These are phyloP conservation scores for Boleophthalmus pectinirostris DNA, from an alignment of 2,113 vertebrate genomes.

Conservation along the genomic window DNA sequence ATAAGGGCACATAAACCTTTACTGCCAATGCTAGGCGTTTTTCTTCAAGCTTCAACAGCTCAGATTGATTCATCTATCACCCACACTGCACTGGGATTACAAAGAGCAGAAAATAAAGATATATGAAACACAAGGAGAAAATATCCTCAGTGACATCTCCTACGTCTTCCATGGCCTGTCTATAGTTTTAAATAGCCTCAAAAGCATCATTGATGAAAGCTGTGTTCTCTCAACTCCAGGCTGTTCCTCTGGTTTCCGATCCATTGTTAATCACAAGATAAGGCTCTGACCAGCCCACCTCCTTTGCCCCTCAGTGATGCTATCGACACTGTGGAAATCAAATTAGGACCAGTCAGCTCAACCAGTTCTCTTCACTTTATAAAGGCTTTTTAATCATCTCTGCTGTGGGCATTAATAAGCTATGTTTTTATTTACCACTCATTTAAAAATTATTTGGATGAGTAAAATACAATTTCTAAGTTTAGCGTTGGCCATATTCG, in stretches of 20 bases:
- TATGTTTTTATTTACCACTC: neutral
- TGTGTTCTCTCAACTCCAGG: slow-evolving; percentile 26
- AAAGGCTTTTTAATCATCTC: neutral
- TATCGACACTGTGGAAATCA: slow-evolving; percentile 27
- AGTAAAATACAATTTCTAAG: neutral
- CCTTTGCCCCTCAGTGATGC: slow-evolving; percentile 9
- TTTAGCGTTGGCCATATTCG: neutral
- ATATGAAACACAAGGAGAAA: slow-evolving; percentile 41
- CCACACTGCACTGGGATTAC: slow-evolving; percentile 36
- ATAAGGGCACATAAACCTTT: slow-evolving; percentile 18
- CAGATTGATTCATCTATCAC: slow-evolving; percentile 52
- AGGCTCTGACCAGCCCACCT: slow-evolving; percentile 19
- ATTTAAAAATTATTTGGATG: slow-evolving; percentile 1
- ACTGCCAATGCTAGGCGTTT: slow-evolving; percentile 37
- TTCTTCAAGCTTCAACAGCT: slow-evolving; percentile 25
- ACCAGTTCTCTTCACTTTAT: neutral
- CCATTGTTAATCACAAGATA: slow-evolving; percentile 50
- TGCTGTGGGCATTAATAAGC: neutral
- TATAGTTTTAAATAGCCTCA: slow-evolving; percentile 24
- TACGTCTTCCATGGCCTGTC: neutral
- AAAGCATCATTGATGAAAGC: slow-evolving; percentile 51
- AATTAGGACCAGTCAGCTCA: slow-evolving; percentile 26
- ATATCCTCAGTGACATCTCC: slow-evolving; percentile 25
- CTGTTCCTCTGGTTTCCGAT: slow-evolving; percentile 34
- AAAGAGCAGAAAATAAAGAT: slow-evolving; percentile 55